Evolutionary conservation across 2,888 invertebrate genomes (phyloP), one percentile per base, ranked within the genome.

Genomic region (Monochamus alternatus): DNA sequence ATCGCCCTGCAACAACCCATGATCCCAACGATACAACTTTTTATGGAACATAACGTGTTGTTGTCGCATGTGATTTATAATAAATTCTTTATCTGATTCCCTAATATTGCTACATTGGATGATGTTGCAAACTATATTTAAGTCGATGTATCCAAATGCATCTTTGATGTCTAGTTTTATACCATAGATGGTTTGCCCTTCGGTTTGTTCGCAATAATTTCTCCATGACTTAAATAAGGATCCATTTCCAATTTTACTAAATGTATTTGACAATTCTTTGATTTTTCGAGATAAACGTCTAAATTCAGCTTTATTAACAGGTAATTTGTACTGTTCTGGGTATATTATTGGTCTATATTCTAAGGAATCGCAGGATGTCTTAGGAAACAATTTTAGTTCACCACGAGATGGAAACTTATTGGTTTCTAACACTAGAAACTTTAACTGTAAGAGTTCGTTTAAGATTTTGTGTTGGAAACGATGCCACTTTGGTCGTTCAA

Each of bases 1-100:
- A 68, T 84, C 83, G 22, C 84, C 83, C 71, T 84, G 84, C 38
- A 84, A 74, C 30, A 84, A 67, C 14, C 84, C 84, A 62, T 81
- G 82, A 32, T 78, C 79, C 84, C 84, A 84, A 58, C 73, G 58
- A 22, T 75, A 81, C 8, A 78, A 44, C 47, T 78, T 81, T 47
- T 76, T 80, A 59, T 76, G 68, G 32, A 75, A 81, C 3, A 52
- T 59, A 5, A 84, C 77, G 73, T 75, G 80, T 55, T 84, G 84
- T 22, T 80, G 77, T 59, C 66, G 74, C 10, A 84, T 79, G 59
- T 81, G 78, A 44, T 77, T 67, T 1, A 77, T 44, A 4, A 84
- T 10, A 68, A 82, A 82, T 8, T 63, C 14, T 74, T 82, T 82
- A n/a, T 82, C 78, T 3, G 12, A 10, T 10, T 59, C 38, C 7